Evolutionary conservation across 2,113 vertebrate genomes (phyloP).

Genomic region (Saccopteryx leptura): DNA sequence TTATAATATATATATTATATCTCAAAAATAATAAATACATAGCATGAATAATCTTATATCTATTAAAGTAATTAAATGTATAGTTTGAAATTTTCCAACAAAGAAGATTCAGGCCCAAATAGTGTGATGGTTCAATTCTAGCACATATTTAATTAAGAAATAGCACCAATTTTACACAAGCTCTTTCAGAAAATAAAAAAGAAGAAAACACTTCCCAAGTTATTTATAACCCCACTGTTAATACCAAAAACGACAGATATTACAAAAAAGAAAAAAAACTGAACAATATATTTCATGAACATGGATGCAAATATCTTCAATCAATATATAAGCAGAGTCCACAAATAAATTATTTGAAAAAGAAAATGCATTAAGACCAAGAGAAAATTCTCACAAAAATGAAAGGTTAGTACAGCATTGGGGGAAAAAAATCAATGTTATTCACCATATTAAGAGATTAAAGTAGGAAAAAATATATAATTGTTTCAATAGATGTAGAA

Average conservation of each 20-base stretch:
- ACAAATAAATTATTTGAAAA: neutral
- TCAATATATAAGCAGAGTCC: neutral
- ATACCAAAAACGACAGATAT: neutral
- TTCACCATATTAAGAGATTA: neutral
- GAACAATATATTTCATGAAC: neutral
- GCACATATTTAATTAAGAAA: slow-evolving; percentile 4
- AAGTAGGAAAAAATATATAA: neutral
- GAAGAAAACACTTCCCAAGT: neutral
- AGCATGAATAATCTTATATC: neutral
- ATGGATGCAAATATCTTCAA: neutral
- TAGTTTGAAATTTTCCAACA: neutral
- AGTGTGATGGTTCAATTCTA: neutral
- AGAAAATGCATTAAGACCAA: neutral
- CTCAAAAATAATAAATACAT: neutral
- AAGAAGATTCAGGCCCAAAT: neutral
- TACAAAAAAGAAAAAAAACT: neutral
- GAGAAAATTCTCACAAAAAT: neutral
- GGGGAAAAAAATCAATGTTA: neutral
- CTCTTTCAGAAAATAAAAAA: neutral
- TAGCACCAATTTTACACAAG: neutral
- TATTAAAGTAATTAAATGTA: neutral
- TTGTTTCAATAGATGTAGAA: neutral
- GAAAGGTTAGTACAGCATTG: neutral
- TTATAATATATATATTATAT: neutral
- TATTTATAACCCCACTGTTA: neutral